Base-by-base conservation (phyloP, 2,888 invertebrate genomes). In the Melinopterus prodromus region DNA sequence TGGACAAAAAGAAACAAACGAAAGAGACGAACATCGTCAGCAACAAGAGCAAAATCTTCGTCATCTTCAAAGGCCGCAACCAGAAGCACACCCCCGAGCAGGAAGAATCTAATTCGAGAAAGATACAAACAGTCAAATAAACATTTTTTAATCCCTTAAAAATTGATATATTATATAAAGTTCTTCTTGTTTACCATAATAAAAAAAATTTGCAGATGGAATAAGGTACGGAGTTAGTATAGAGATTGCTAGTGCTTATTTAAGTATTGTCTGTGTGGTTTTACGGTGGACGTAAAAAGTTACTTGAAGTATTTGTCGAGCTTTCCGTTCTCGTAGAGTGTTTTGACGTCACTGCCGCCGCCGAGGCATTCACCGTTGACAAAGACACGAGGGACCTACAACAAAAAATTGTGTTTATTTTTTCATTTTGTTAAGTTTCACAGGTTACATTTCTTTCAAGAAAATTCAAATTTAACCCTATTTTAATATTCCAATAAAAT, bases 301-400 rank as follows among this genome's bases (percentile, higher is more conserved):
- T 76, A 81, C 70, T 82, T 38, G 75, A 85, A 84, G 75, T 84
- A 85, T 79, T 85, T 85, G 76, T 87, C 84, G 26, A 98, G 90
- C 87, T 95, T 92, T 77, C 97, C 97, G 77, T 90, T 91, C 75
- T 95, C 93, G 83, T 92, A 92, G 84, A 97, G 88, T 69, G 92
- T 91, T 86, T 95, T 94, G 0, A 98, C 95, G 86, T 99, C 99
- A 3, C 95, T 94, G 2, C 98, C 98, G 69, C 98, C 99, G 6
- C 99, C 99, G 79, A 99, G 91, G 87, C 95, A 99, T 87, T 94
- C 93, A 2, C 97, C 97, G 86, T 97, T 94, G 70, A 99, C 93
- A 89, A 99, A 99, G 2, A 99, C 98, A 86, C 98, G 93, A 0
- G 99, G 99, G 2, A 99, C 98, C 95, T 97, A 90, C 26, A 77